Evolutionary conservation across 2,113 vertebrate genomes (phyloP).

Genomic region (Pseudorhombus dupliciocellatus): DNA sequence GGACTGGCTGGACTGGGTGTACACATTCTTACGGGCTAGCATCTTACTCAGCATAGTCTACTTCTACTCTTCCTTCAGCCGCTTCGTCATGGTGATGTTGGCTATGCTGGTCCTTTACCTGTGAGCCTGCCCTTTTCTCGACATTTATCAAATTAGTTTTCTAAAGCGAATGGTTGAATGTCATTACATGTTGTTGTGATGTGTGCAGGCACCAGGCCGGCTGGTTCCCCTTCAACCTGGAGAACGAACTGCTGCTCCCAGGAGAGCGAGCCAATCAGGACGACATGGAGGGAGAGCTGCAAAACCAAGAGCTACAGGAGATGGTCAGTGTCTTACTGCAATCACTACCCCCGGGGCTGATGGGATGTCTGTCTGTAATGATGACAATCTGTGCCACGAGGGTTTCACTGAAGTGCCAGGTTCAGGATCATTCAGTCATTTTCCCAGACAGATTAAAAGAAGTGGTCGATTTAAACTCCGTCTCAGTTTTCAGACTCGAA

Average conservation of each 20-base stretch:
- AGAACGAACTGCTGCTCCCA: slow-evolving; percentile 85
- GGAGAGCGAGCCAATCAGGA: slow-evolving; percentile 84
- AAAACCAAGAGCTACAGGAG: slow-evolving; percentile 87
- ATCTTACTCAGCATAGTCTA: slow-evolving; percentile 95
- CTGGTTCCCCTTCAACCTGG: slow-evolving; percentile 95
- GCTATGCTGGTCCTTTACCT: slow-evolving; percentile 96
- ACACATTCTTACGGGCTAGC: slow-evolving; percentile 89
- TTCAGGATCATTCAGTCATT: too few species aligned
- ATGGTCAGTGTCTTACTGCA: slow-evolving; percentile 77
- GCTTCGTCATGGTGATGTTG: slow-evolving; percentile 96
- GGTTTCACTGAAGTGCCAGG: neutral
- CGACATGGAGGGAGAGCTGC: slow-evolving; percentile 83
- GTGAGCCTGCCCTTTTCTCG: slow-evolving; percentile 81
- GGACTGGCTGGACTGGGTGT: slow-evolving; percentile 98
- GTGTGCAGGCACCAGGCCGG: slow-evolving; percentile 91
- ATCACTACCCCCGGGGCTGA: neutral
- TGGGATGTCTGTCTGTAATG: neutral
- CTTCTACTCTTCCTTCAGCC: slow-evolving; percentile 97
- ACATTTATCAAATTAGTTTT: too few species aligned
- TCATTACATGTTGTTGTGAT: neutral
- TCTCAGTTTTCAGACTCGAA: too few species aligned
- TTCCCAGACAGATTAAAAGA: too few species aligned
- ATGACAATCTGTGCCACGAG: neutral
- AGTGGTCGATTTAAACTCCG: too few species aligned
- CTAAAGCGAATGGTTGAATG: too few species aligned